Conservation (phyloP, 2,113 vertebrate genomes). For the Brachyhypopomus occidentalis region DNA sequence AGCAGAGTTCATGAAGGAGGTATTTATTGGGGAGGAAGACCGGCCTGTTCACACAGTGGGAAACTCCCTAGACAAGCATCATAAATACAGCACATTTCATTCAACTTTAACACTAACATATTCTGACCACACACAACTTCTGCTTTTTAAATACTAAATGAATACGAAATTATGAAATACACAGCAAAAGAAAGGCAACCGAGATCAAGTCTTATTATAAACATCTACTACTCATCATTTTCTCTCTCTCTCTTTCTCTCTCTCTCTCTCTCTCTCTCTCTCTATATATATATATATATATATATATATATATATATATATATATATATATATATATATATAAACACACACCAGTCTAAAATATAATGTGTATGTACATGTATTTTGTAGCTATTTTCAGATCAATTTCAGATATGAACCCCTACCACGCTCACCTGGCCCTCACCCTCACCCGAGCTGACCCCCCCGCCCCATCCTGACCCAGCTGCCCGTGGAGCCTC, state of each 20-base stretch:
- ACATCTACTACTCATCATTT: no score
- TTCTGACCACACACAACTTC: slow-evolving; percentile 9
- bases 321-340: no score
- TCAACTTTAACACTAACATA: slow-evolving; percentile 24
- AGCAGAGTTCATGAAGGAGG: slow-evolving; percentile 48
- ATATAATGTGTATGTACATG: no score
- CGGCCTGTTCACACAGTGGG: slow-evolving; percentile 8
- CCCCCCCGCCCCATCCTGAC: slow-evolving; percentile 32
- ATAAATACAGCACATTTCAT: slow-evolving; percentile 29
- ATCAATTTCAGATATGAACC: background rate
- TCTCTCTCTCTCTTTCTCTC: no score
- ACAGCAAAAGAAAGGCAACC: no score
- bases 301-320: no score
- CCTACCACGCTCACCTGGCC: background rate
- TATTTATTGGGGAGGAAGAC: slow-evolving; percentile 36
- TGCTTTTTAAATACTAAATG: background rate
- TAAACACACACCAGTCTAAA: no score
- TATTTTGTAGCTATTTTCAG: background rate
- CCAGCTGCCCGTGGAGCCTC: slow-evolving; percentile 45
- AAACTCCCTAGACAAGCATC: slow-evolving; percentile 30
- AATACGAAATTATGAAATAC: background rate
- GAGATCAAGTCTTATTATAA: no score
- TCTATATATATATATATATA: no score
- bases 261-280: no score
- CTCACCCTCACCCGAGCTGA: background rate